These are phyloP conservation scores for Venustaconcha ellipsiformis DNA, from an alignment of 1,140 invertebrate species.

Conservation along the genomic window DNA sequence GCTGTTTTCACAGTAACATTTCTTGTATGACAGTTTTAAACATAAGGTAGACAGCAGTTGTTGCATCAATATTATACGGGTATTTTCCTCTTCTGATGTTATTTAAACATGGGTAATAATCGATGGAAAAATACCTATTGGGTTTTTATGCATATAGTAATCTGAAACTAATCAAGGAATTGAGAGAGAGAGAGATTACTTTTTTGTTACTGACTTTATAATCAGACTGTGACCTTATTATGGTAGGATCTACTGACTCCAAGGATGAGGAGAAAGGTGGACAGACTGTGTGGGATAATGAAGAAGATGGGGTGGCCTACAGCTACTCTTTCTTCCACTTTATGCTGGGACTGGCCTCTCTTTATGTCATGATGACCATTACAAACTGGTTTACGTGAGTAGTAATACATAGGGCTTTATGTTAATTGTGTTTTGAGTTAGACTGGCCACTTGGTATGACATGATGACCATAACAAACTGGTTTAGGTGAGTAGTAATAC, in stretches of 20 bases:
- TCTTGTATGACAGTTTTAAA: too few species aligned
- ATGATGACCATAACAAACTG: conserved; percentile 99
- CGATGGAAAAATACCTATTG: too few species aligned
- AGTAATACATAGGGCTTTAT: conserved; percentile 34
- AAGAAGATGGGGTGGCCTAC: conserved; percentile 94
- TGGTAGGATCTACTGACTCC: conserved; percentile 50
- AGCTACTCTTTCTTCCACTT: conserved; percentile 99
- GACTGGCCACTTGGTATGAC: conserved; percentile 96
- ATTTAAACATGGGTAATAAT: too few species aligned
- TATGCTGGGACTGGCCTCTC: conserved; percentile 95
- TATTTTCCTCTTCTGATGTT: too few species aligned
- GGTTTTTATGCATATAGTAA: neutral
- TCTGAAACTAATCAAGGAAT: too few species aligned
- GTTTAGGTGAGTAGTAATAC: too few species aligned
- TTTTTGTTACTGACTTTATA: conserved; percentile 14
- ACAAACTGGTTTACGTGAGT: conserved; percentile 99
- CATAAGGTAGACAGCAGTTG: too few species aligned
- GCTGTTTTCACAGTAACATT: too few species aligned
- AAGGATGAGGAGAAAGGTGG: conserved; percentile 65
- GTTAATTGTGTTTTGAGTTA: conserved; percentile 47
- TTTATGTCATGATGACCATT: conserved; percentile 99
- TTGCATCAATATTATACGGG: too few species aligned
- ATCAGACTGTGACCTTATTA: too few species aligned
- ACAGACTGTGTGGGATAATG: conserved; percentile 92
- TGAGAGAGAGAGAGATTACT: rapidly evolving